These are phyloP conservation scores for Epistrophe eligans DNA, from an alignment of 2,888 invertebrate species.

Conservation along the genomic window DNA sequence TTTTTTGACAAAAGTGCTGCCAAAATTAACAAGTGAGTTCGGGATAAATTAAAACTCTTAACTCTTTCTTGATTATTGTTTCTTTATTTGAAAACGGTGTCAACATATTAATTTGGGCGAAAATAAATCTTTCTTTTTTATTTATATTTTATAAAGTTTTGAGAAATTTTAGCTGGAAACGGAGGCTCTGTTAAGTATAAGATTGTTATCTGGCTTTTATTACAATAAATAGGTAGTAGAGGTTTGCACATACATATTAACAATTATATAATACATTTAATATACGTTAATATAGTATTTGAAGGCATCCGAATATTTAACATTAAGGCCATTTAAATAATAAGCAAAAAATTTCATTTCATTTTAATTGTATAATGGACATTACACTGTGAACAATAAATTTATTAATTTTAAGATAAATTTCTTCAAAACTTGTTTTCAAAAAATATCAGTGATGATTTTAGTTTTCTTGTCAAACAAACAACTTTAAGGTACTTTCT, in stretches of 20 bases:
- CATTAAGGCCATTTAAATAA: conserved; percentile 23
- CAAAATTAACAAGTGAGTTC: too few relatives aligned
- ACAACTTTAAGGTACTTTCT: conserved; percentile 45
- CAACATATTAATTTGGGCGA: conserved; percentile 41
- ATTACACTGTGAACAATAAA: conserved; percentile 15
- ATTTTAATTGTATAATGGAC: conserved; percentile 27
- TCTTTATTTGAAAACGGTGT: conserved; percentile 41
- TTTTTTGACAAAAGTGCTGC: too few relatives aligned
- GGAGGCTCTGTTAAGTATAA: conserved; percentile 23
- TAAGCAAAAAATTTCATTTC: conserved; percentile 29
- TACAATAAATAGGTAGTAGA: conserved; percentile 34
- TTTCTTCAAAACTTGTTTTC: not conserved
- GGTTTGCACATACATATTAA: conserved; percentile 14
- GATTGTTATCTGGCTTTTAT: conserved; percentile 50
- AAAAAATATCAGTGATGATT: conserved; percentile 18
- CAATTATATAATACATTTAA: conserved; percentile 45
- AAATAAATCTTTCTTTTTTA: conserved; percentile 10
- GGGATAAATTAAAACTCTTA: conserved; percentile 26
- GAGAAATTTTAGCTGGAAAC: conserved; percentile 5
- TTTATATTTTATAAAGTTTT: not conserved
- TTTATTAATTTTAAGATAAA: conserved; percentile 10
- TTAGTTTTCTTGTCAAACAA: conserved; percentile 28
- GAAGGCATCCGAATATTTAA: conserved; percentile 52
- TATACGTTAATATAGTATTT: conserved; percentile 24
- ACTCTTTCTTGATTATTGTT: conserved; percentile 13